These are phyloP conservation scores for Athripsodes cinereus DNA, from an alignment of 2,888 invertebrate genomes.

Conservation along the genomic window DNA sequence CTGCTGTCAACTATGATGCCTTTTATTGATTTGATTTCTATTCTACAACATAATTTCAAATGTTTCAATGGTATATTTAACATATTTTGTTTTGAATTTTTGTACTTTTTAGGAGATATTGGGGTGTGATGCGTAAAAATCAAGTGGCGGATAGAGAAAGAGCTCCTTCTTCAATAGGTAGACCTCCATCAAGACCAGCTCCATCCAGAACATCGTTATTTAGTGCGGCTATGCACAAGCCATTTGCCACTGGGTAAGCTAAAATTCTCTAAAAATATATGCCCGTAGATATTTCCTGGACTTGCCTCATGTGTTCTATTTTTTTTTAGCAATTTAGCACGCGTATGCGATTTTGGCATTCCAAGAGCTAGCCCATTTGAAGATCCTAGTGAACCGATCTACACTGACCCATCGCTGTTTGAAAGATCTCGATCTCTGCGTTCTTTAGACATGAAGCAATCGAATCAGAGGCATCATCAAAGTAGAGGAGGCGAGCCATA, in stretches of 20 bases:
- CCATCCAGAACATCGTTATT: slow-evolving; percentile 54
- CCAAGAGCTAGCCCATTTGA: slow-evolving; percentile 52
- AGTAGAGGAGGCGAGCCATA: background rate
- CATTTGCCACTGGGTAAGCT: slow-evolving; percentile 57
- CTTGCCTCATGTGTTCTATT: background rate
- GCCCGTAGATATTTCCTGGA: no score
- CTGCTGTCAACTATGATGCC: background rate
- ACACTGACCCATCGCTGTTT: slow-evolving; percentile 86
- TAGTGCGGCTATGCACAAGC: slow-evolving; percentile 63
- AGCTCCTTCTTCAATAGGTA: slow-evolving; percentile 37
- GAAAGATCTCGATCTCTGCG: slow-evolving; percentile 74
- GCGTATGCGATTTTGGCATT: slow-evolving; percentile 23
- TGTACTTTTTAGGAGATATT: slow-evolving; percentile 57
- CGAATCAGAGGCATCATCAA: slow-evolving; percentile 13
- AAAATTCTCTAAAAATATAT: background rate
- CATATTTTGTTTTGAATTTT: no score
- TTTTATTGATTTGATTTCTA: background rate
- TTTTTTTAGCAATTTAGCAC: slow-evolving; percentile 21
- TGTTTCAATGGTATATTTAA: no score
- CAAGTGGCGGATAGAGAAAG: slow-evolving; percentile 46
- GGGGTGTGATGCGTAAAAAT: slow-evolving; percentile 72
- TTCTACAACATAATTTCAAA: no score
- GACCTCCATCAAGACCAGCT: slow-evolving; percentile 34
- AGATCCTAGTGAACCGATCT: slow-evolving; percentile 89
- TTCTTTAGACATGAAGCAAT: slow-evolving; percentile 48